Evolutionary conservation across 2,888 invertebrate species (phyloP).

Genomic region (Phasia obesa): DNA sequence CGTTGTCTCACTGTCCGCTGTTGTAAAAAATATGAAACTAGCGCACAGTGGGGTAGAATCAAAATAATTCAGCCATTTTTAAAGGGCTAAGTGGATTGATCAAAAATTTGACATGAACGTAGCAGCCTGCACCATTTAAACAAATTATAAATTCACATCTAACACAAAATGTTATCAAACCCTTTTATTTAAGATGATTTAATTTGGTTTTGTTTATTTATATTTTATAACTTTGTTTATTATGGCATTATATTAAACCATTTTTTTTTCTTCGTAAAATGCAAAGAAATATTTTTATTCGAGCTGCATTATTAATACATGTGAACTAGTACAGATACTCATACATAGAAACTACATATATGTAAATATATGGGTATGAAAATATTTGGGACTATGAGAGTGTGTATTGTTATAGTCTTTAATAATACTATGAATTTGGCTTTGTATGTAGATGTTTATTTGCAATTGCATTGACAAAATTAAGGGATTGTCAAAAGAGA

Average conservation of each 20-base stretch:
- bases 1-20: too few species aligned
- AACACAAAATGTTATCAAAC: background rate
- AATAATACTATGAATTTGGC: conserved; percentile 41
- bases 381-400: background rate
- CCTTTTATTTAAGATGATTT: conserved; percentile 25
- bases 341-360: background rate
- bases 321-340: conserved; percentile 17
- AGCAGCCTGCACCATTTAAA: too few species aligned
- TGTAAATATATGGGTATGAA: conserved; percentile 6
- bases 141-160: background rate
- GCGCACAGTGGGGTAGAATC: too few species aligned
- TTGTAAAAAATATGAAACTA: too few species aligned
- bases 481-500: too few species aligned
- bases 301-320: conserved; percentile 39
- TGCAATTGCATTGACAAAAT: conserved; percentile 19
- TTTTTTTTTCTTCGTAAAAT: conserved; percentile 26
- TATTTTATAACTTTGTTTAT: conserved; percentile 22
- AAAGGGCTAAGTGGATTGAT: too few species aligned
- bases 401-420: conserved; percentile 34
- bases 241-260: conserved; percentile 19
- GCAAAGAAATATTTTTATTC: conserved; percentile 30
- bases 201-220: conserved; percentile 11
- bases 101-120: too few species aligned
- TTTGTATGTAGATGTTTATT: conserved; percentile 47
- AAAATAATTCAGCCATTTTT: too few species aligned